Conservation (phyloP, 1,140 invertebrate species). For the Philotrypesis tridentata region DNA sequence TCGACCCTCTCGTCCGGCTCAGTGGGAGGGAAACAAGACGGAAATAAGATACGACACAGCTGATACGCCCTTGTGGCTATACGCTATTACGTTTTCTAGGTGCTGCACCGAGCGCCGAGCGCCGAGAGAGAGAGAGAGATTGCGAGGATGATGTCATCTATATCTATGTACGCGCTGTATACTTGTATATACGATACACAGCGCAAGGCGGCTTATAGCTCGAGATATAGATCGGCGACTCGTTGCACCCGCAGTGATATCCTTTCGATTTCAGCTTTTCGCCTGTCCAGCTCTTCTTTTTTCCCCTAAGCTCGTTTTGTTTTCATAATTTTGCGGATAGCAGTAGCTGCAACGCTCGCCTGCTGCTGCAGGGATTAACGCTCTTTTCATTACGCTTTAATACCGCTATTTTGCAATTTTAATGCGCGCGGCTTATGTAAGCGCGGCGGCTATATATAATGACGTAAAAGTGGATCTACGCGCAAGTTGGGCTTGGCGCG, state of each 20-base stretch:
- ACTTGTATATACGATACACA: too few species aligned
- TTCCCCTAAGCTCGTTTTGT: not conserved
- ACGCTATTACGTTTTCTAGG: constrained; percentile 67
- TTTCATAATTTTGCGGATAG: not conserved
- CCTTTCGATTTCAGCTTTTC: constrained; percentile 20
- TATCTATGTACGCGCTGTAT: constrained; percentile 22
- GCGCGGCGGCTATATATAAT: not conserved
- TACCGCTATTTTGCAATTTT: constrained; percentile 16
- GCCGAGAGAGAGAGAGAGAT: constrained; percentile 51
- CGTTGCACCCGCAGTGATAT: not conserved
- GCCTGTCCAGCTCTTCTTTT: not conserved
- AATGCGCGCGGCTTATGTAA: constrained; percentile 10
- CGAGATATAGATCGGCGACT: not conserved
- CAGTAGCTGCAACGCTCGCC: too few species aligned
- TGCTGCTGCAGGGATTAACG: too few species aligned
- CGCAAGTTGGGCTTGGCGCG: not conserved
- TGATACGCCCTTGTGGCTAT: constrained; percentile 68
- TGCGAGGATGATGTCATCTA: constrained; percentile 68
- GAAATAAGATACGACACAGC: constrained; percentile 72
- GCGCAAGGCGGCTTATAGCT: not conserved
- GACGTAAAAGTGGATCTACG: not conserved
- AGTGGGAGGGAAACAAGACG: constrained; percentile 60
- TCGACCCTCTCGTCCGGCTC: constrained; percentile 15
- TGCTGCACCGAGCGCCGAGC: constrained; percentile 57
- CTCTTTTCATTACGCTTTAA: not conserved